phyloP scores from a whole-genome alignment of 2,888 invertebrate genomes.

The Itoplectis maculator region DNA sequence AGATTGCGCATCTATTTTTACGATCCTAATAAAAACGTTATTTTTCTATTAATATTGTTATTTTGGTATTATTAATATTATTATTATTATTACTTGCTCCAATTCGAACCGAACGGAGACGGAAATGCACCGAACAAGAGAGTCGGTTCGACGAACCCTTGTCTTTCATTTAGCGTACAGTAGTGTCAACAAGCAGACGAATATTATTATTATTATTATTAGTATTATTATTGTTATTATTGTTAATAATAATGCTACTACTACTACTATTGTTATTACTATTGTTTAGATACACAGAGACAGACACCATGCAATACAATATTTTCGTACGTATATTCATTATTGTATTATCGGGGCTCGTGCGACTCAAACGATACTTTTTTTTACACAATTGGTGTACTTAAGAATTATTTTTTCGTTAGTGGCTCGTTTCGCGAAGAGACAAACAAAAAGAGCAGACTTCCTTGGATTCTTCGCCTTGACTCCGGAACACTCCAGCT shows the following conservation, averaged over 20 bases:
- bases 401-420: constrained; percentile 30
- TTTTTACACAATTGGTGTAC: constrained; percentile 31
- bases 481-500: constrained; percentile 46
- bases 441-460: constrained; percentile 33
- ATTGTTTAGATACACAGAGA: constrained; percentile 48
- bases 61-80: constrained; percentile 26
- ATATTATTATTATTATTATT: constrained; percentile 11
- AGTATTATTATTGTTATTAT: constrained; percentile 15
- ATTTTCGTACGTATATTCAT: constrained; percentile 59
- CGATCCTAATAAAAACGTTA: constrained; percentile 39
- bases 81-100: constrained; percentile 35
- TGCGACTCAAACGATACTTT: constrained; percentile 51
- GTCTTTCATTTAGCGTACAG: constrained; percentile 19
- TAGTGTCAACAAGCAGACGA: constrained; percentile 53
- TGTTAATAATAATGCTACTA: background rate
- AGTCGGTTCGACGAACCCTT: constrained; percentile 41
- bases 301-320: constrained; percentile 51
- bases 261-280: background rate
- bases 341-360: constrained; percentile 47
- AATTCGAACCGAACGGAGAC: constrained; percentile 20
- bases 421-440: constrained; percentile 33
- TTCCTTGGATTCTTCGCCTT: constrained; percentile 22
- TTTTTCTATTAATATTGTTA: constrained; percentile 50
- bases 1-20: constrained; percentile 34
- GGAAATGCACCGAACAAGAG: constrained; percentile 36